Percentiles rank a stretch among this genome's conserved stretches.
Conservation (phyloP, 2,888 invertebrate genomes). For the Cerastis rubricosa region DNA sequence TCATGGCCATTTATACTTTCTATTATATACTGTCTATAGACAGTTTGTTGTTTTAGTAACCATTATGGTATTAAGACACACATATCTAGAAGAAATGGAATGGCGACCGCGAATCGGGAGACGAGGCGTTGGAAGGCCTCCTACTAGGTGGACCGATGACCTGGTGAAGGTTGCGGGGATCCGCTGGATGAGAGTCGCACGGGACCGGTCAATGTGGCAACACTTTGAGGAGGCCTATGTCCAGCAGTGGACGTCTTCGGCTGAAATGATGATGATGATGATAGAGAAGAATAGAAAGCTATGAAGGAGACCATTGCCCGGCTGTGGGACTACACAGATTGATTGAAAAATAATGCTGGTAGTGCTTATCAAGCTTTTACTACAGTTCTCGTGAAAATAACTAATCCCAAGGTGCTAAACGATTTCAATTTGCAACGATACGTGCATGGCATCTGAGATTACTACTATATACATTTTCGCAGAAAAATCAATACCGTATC, state of each 20-base stretch:
- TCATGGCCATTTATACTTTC: not conserved
- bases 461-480: not conserved
- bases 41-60: not conserved
- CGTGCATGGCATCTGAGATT: conserved; percentile 1
- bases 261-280: too few relatives aligned
- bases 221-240: too few relatives aligned
- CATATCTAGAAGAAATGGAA: too few relatives aligned
- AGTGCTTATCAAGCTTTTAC: not conserved
- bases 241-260: too few relatives aligned
- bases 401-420: conserved; percentile 7
- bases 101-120: too few relatives aligned
- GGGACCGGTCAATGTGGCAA: too few relatives aligned
- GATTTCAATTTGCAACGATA: conserved; percentile 19
- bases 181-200: too few relatives aligned
- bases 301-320: not conserved
- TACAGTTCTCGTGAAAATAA: not conserved
- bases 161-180: too few relatives aligned
- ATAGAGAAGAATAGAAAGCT: not conserved
- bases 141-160: too few relatives aligned
- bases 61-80: not conserved
- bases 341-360: not conserved
- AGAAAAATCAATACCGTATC: conserved; percentile 5
- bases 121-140: too few relatives aligned
- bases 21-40: too few relatives aligned
- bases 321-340: not conserved